Evolutionary conservation across 2,113 vertebrate species (phyloP).

Genomic region (Spea bombifrons): DNA sequence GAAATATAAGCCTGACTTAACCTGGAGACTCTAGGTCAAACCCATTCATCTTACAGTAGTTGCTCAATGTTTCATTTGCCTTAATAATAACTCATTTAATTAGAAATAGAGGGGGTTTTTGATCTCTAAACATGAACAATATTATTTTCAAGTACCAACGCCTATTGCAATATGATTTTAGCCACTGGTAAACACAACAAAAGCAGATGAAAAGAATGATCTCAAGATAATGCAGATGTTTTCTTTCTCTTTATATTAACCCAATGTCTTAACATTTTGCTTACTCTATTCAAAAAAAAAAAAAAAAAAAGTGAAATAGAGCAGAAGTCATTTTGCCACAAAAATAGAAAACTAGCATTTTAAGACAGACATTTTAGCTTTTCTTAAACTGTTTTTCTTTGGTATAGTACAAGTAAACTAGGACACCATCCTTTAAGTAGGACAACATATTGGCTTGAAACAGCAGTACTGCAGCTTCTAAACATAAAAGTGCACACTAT

Average conservation of each 20-base stretch:
- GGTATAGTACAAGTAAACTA: background rate
- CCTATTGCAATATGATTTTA: no score
- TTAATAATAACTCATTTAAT: no score
- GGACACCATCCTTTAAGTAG: conserved; percentile 14
- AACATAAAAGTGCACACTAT: background rate
- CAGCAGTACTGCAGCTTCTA: background rate
- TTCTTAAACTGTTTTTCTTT: background rate
- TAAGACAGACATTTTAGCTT: background rate
- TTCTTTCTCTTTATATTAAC: conserved; percentile 3
- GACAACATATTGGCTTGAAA: background rate
- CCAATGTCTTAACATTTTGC: background rate
- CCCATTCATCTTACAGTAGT: no score
- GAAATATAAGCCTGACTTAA: no score
- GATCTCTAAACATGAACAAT: no score
- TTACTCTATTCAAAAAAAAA: background rate
- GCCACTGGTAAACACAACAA: no score
- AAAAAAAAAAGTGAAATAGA: conserved; percentile 2
- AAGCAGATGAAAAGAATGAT: background rate
- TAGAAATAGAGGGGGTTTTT: no score
- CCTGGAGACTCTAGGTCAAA: no score
- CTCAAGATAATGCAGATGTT: background rate
- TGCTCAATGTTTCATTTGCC: no score
- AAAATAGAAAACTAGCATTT: background rate
- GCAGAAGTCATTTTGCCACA: background rate
- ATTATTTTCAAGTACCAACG: no score